Percentiles rank a stretch among this genome's conserved stretches.
Conservation (phyloP, 2,888 invertebrate species). For the Drosophila kuntzei region DNA sequence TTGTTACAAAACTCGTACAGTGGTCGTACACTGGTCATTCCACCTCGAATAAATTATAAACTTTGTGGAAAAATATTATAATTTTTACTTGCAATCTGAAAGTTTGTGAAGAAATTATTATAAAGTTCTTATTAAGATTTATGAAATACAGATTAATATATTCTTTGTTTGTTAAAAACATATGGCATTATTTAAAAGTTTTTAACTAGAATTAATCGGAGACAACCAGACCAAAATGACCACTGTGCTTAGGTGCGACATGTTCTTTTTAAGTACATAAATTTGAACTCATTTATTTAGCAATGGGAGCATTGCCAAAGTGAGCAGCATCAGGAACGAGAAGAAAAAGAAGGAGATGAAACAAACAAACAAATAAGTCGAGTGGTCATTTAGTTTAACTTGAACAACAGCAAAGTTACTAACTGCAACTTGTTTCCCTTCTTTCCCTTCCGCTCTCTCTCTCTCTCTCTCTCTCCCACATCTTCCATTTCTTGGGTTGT, state of each 20-base stretch:
- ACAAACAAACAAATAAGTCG: conserved; percentile 63
- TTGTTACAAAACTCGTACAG: conserved; percentile 7
- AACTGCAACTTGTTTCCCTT: conserved; percentile 20
- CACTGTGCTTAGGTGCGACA: conserved; percentile 45
- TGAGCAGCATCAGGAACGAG: no score
- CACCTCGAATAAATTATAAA: no score
- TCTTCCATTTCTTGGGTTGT: conserved; percentile 42
- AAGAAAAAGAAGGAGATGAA: conserved; percentile 16
- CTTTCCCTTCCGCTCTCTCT: neutral
- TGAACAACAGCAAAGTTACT: conserved; percentile 39
- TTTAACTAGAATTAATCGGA: no score
- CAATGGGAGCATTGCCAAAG: conserved; percentile 63
- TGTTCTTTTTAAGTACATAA: conserved; percentile 62
- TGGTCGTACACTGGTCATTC: no score
- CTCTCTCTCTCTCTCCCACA: neutral
- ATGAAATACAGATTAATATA: no score
- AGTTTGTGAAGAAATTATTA: no score
- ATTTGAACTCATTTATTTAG: conserved; percentile 63
- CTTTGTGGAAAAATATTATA: no score
- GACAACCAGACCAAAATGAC: no score
- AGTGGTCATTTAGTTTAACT: conserved; percentile 57
- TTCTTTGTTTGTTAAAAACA: no score
- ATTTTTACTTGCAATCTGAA: no score
- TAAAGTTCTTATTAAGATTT: no score
- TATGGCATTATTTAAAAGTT: no score